Evolutionary conservation across 2,888 invertebrate genomes (phyloP), one percentile per base, ranked within the genome.

Genomic region (Barypeithes pellucidus): DNA sequence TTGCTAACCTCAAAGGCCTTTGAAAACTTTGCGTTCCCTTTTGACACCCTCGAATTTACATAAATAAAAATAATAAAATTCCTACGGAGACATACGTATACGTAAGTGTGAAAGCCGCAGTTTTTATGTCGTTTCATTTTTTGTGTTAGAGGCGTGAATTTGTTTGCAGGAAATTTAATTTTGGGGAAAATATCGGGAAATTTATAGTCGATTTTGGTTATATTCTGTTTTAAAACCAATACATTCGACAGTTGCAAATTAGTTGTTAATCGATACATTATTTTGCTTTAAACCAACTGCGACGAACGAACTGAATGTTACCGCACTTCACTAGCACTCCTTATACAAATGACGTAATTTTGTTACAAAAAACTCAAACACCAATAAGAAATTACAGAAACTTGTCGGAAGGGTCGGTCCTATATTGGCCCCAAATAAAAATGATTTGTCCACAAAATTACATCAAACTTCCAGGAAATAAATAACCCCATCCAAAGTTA

Each of bases 371-470:
- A n/a, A n/a, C 29, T 29, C 29, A 2, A 29, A 29, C 7, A 29
- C 29, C 5, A 29, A 29, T 29, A 29, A 29, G 9, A 29, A 29
- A 29, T 29, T 29, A 2, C 5, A 39, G 39, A n/a, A 2, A 8
- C 4, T 39, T 39, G n/a, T 39, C 54, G 33, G 33, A 16, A 16
- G 33, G 54, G 33, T 57, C 54, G 8, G 7, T n/a, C 43, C 43
- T 18, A 62, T 45, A 67, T 67, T 62, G 41, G 29, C 60, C 24
- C 61, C 33, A 62, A 74, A 75, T 67, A 75, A 72, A 75, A 75
- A 75, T 75, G 71, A 75, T 75, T 75, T 75, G 75, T 75, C 75
- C 75, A 72, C 71, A 36, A 65, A 72, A 75, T 71, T 73, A 74
- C 75, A 71, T 71, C 57, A 67, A 75, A 75, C 54, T 72, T 75